Evolutionary conservation across 2,113 vertebrate genomes (phyloP), one percentile per base, ranked within the genome.

Genomic region (Pelusios castaneus): DNA sequence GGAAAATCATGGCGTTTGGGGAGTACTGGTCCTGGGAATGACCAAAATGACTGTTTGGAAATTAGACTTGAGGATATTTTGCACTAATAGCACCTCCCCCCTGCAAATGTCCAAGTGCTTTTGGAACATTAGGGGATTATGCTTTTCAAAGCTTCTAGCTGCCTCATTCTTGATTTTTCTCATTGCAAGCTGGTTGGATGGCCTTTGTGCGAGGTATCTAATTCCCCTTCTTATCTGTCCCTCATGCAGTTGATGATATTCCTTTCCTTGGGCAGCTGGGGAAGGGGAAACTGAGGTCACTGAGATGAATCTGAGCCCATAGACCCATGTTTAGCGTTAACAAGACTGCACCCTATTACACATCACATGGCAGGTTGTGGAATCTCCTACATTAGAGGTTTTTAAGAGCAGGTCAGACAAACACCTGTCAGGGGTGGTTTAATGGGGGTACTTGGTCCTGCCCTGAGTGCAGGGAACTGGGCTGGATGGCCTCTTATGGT

Each of bases 281-380:
- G n/a, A 38, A 70, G 63, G 63, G n/a, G 79, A 43, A 27, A 4
- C 0, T 7, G 89, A 70, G 2, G 38, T 55, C 2, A 0, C 3
- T 0, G 1, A 63, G 45, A 1, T 77, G 0, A 13, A 27, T 52
- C 4, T 0, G 12, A 1, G 45, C 1, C 43, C 2, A 1, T 56
- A 19, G 9, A 81, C 21, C 10, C 1, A 1, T 14, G 52, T 31
- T 17, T 5, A 0, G 0, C 3, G 0, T 5, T 43, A 80, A 0
- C 3, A 6, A 2, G 29, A 4, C 41, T 63, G 1, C 49, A 3
- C 45, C 67, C 14, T 22, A 58, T 7, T 14, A 1, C 70, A 2
- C 51, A 80, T 8, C n/a, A n/a, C 47, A n/a, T 0, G 3, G 54
- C 1, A n/a, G n/a, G n/a, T n/a, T n/a, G n/a, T n/a, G n/a, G n/a